A percentile compares a stretch with the other conserved stretches of the same genome.
Conservation (phyloP, 2,888 invertebrate genomes). For the Tupiocoris notatus region DNA sequence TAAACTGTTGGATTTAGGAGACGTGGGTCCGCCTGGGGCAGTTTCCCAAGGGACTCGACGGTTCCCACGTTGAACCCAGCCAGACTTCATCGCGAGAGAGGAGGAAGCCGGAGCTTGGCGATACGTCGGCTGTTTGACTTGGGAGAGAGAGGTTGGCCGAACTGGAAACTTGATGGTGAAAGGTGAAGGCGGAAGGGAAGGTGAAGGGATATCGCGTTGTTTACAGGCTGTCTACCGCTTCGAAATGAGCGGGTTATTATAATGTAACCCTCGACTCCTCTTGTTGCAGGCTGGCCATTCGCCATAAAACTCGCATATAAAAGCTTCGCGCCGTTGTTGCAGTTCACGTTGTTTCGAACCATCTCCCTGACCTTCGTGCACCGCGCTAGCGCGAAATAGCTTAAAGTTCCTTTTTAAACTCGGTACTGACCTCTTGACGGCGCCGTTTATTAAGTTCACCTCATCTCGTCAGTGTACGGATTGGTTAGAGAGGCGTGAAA, state of each 20-base stretch:
- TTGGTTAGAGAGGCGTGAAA: no score
- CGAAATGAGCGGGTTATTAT: not conserved
- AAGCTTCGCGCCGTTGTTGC: not conserved
- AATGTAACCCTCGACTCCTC: not conserved
- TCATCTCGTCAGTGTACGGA: no score
- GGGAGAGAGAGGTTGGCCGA: no score
- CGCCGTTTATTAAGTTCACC: no score
- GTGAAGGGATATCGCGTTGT: not conserved
- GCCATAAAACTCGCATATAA: not conserved
- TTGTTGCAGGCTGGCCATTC: not conserved
- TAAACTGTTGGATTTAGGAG: conserved; percentile 3
- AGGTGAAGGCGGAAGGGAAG: no score
- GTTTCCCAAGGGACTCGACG: conserved; percentile 6
- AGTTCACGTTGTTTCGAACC: not conserved
- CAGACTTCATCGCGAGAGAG: no score
- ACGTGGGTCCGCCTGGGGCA: conserved; percentile 4
- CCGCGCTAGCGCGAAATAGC: not conserved
- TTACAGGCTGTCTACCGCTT: not conserved
- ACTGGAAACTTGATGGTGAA: no score
- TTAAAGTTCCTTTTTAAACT: not conserved
- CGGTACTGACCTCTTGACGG: no score
- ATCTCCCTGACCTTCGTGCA: not conserved
- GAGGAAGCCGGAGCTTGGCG: not conserved
- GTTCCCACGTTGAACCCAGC: conserved; percentile 4
- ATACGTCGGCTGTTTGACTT: not conserved